Percentiles rank a stretch among this genome's conserved stretches.
phyloP scores from a whole-genome alignment of 2,888 invertebrate species.

The Cheilosia soror region DNA sequence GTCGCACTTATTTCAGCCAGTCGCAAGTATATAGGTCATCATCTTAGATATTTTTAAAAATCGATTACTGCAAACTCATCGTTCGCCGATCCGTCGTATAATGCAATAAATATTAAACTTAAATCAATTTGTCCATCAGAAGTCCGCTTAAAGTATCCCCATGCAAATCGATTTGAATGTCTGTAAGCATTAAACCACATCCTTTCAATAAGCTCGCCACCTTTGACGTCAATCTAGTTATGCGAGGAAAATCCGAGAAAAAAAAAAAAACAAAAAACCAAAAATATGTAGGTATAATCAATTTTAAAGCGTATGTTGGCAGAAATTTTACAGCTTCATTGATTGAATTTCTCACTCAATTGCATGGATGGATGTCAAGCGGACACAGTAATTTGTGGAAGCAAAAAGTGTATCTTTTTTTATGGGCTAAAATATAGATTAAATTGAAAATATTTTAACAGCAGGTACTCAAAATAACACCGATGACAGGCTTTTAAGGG shows the following conservation, averaged over 20 bases:
- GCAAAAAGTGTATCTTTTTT: slow-evolving; percentile 30
- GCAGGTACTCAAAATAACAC: slow-evolving; percentile 20
- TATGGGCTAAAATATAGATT: slow-evolving; percentile 3
- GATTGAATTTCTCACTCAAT: slow-evolving; percentile 63
- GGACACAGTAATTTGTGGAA: slow-evolving; percentile 56
- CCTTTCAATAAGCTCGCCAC: neutral
- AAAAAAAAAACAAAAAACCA: neutral
- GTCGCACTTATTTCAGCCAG: too few species aligned
- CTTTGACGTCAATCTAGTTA: slow-evolving; percentile 40
- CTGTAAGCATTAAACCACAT: slow-evolving; percentile 25
- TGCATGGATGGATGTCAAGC: slow-evolving; percentile 53
- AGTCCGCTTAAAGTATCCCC: too few species aligned
- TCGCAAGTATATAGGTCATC: too few species aligned
- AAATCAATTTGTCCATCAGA: too few species aligned
- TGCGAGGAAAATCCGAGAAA: slow-evolving; percentile 8
- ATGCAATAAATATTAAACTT: too few species aligned
- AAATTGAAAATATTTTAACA: slow-evolving; percentile 44
- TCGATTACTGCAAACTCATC: too few species aligned
- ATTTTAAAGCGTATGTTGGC: slow-evolving; percentile 51
- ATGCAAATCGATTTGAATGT: neutral
- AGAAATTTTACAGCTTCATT: slow-evolving; percentile 59
- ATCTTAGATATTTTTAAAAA: too few species aligned
- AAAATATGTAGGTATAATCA: slow-evolving; percentile 28
- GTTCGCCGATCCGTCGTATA: too few species aligned
- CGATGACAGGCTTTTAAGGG: slow-evolving; percentile 64